Evolutionary conservation across 2,113 vertebrate genomes (phyloP), one percentile per base, ranked within the genome.

Genomic region (Oryzias melastigma): DNA sequence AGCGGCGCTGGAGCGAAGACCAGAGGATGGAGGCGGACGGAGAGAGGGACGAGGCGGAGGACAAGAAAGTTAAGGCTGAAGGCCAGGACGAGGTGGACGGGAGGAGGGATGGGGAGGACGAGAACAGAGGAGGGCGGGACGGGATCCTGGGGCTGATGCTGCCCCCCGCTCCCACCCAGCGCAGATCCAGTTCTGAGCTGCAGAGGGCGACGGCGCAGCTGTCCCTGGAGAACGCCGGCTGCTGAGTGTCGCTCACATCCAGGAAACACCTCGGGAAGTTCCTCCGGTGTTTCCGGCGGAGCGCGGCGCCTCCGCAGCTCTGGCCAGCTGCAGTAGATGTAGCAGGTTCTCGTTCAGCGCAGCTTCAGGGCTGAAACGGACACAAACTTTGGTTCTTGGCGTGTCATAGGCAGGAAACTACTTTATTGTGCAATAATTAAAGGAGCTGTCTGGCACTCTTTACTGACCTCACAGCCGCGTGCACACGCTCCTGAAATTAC

Each of bases 1-100:
- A 97, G 53, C 90, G 94, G 16, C 94, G 95, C 81, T 96, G 95
- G 95, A 96, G 94, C 25, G 93, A 95, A 77, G 95, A 95, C 88
- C 94, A 94, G 88, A 91, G 93, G 54, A 89, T 95, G 86, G 95
- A 96, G 82, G 94, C 93, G 0, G 91, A 92, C 7, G 87, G 76
- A 1, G 89, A 90, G 48, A 47, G 82, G 58, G 91, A 90, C 0
- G 91, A 92, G 58, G 64, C 91, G 0, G 93, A 94, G 65, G 93
- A 92, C 77, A 93, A 94, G 72, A 95, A 96, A 81, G 93, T 93
- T 56, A 84, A 91, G 52, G 92, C 90, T 0, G 92, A 93, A 49
- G 83, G 82, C 20, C 85, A 89, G 48, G 88, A 86, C 62, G 81
- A 74, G 54, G 91, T 89, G 0, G 92, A 93, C 44, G 81, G 83